Base-by-base conservation (phyloP, 1,140 invertebrate species). In the Musca vetustissima region DNA sequence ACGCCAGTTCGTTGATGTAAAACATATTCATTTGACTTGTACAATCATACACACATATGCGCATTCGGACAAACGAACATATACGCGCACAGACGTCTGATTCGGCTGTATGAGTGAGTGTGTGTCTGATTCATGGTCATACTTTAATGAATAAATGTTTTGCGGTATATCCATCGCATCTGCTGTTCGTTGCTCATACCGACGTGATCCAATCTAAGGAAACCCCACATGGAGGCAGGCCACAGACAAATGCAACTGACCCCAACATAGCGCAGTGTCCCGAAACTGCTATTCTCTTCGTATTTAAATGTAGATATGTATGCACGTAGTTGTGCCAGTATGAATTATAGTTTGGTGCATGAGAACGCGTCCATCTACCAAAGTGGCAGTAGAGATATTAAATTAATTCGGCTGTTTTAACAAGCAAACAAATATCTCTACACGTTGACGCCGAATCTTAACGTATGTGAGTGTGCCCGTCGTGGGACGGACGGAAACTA, bases 111-210 rank as follows among this genome's bases (percentile, higher is more conserved):
- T 65, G 48, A n/a, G 21, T 22, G 43, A 24, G 28, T 36, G 43
- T 43, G 22, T 48, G 25, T 15, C 66, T 70, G 66, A 70, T 70
- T 70, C 66, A 70, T 70, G 64, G 48, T 52, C 24, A 55, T 49
- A 50, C 66, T 70, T 70, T 64, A 70, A 70, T 70, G 66, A 70
- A 70, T 70, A 67, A 70, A 70, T 70, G 69, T 50, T 67, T 64
- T 70, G 69, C 66, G 69, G 69, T 70, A 50, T 70, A 57, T 68
- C 24, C 32, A 64, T 64, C 59, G 22, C 53, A 70, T 67, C 47
- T 49, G 57, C 36, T 43, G 11, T 32, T 32, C 28, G 28, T 32
- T 32, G 28, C 11, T 43, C 36, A 13, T 43, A 28, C 28, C 69
- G 66, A 70, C 66, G 59, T 67, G 69, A 70, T 70, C 66, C 69